Percentiles rank a stretch among this genome's conserved stretches.
phyloP scores from a whole-genome alignment of 2,888 invertebrate species.

The Brachylomia viminalis region DNA sequence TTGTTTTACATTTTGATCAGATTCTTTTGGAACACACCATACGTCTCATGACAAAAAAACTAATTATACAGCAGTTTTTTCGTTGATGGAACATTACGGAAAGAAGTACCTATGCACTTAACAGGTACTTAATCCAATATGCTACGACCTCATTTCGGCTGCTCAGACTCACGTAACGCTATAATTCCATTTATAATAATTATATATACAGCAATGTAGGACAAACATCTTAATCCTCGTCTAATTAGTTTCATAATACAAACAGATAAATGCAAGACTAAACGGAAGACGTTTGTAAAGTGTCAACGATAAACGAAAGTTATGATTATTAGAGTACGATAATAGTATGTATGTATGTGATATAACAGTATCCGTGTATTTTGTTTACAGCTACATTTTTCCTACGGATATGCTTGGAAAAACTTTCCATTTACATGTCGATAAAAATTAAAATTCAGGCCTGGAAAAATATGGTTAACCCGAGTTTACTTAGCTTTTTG shows the following conservation, averaged over 20 bases:
- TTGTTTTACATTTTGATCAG: not conserved
- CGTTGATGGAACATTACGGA: not conserved
- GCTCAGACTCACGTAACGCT: slow-evolving; percentile 18
- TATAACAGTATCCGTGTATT: slow-evolving; percentile 81
- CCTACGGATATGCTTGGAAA: slow-evolving; percentile 28
- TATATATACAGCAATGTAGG: slow-evolving; percentile 29
- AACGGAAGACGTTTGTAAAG: slow-evolving; percentile 67
- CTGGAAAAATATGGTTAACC: too few species aligned
- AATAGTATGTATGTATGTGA: slow-evolving; percentile 71
- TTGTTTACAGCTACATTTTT: slow-evolving; percentile 70
- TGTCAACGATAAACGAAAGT: slow-evolving; percentile 77
- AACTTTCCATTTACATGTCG: not conserved
- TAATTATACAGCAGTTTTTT: not conserved
- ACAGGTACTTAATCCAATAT: slow-evolving; percentile 43
- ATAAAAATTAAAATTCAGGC: not conserved
- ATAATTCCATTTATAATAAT: slow-evolving; percentile 27
- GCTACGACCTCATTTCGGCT: slow-evolving; percentile 30
- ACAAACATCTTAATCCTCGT: slow-evolving; percentile 39
- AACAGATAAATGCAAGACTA: slow-evolving; percentile 46
- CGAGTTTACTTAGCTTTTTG: too few species aligned
- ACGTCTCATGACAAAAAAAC: not conserved
- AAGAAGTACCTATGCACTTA: not conserved
- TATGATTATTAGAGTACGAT: slow-evolving; percentile 61
- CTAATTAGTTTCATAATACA: slow-evolving; percentile 51
- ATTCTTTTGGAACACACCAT: not conserved